Evolutionary conservation across 2,113 vertebrate genomes (phyloP), one percentile per base, ranked within the genome.

Genomic region (Neopipo cinnamomea): DNA sequence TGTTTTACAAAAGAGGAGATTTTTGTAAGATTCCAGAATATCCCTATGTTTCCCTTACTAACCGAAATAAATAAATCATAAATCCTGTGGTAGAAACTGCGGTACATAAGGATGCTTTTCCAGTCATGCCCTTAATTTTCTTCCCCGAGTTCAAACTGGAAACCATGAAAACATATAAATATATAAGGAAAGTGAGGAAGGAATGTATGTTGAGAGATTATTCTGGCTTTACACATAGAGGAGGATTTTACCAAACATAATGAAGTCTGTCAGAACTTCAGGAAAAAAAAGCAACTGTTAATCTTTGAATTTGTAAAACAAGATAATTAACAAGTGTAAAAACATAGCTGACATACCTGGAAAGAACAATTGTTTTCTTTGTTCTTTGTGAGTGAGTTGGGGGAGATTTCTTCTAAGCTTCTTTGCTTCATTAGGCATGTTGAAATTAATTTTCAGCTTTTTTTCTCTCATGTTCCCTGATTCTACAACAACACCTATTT

Each of bases 401-500:
- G 53, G 31, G 28, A 35, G 21, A 85, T 88, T 82, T 90, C 35
- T 84, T 91, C 49, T 86, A 93, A 90, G 72, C 22, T 83, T 62
- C 37, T 78, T 78, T 93, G 65, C 52, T 96, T 93, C 62, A 68
- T 82, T 93, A 93, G 28, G 49, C 56, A 52, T 66, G 25, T 77
- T 72, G 61, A 90, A 89, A 83, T 81, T 85, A 83, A 86, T 94
- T 93, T 96, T 55, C 65, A 52, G 21, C 13, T 55, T 93, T 92
- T 56, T 94, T 91, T 71, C 49, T 66, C 59, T 78, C 47, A 44
- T 9, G 22, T 70, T 82, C 90, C 50, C 39, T 75, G 55, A 72
- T 78, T 78, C 62, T 59, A 49, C 84, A 87, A 41, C 22, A 94
- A 75, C 41, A 73, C 58, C 37, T 88, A 58, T 91, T 95, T 79